Percentiles rank a stretch among this genome's conserved stretches.
Evolutionary conservation across 2,113 vertebrate genomes (phyloP).

Genomic region (Merops nubicus): DNA sequence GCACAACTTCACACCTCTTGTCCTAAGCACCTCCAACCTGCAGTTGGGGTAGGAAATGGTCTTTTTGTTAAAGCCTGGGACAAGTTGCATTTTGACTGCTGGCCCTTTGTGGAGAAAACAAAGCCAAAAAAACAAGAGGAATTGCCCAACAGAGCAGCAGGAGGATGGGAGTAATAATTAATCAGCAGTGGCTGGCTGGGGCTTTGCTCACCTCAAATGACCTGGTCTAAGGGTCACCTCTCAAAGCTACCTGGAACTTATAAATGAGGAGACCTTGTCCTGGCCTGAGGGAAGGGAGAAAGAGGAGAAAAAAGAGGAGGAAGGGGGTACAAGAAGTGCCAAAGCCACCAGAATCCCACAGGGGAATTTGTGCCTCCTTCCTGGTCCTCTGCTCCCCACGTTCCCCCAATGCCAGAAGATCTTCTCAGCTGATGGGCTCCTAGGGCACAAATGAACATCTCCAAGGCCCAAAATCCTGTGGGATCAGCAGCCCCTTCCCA

Average conservation of each 20-base stretch:
- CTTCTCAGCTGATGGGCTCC: background rate
- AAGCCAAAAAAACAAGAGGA: background rate
- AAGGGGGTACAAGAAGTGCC: background rate
- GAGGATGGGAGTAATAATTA: slow-evolving; percentile 50
- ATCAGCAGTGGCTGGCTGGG: rapidly evolving
- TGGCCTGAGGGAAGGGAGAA: background rate
- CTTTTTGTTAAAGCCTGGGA: background rate
- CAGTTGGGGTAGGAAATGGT: background rate
- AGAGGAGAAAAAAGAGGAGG: background rate
- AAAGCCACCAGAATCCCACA: background rate
- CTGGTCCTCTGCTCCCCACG: background rate
- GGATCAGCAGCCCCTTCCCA: background rate
- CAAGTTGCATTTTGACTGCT: background rate
- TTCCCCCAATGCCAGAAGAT: background rate
- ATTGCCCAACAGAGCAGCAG: slow-evolving; percentile 22
- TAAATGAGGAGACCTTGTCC: background rate
- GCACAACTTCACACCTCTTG: background rate
- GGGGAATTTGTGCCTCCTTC: background rate
- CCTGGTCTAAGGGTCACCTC: background rate
- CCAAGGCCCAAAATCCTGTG: no score
- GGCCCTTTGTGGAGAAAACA: background rate
- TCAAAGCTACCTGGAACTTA: background rate
- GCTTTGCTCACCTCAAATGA: background rate
- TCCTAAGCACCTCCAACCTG: rapidly evolving
- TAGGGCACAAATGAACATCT: background rate